Evolutionary conservation across 1,140 invertebrate genomes (phyloP), one percentile per base, ranked within the genome.

Genomic region (Caenorhabditis latens): DNA sequence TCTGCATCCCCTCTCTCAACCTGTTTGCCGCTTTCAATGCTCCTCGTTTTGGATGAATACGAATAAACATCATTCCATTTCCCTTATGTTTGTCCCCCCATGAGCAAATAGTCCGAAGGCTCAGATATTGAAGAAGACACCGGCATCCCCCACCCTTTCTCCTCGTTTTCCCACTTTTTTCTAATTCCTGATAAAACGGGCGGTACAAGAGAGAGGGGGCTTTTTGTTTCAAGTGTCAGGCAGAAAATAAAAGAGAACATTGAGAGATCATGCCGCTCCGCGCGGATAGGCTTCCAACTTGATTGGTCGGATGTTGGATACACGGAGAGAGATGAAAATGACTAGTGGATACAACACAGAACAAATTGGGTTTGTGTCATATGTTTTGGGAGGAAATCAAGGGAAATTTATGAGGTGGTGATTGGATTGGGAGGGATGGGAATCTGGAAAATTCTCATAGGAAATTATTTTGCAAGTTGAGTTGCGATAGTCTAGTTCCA

Each of bases 121-220:
- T 40, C 8, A 65, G 61, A 11, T 53, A 67, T 40, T 40, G 63
- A 67, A 67, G 40, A 67, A 53, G 16, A 53, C 16, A 16, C 50
- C 16, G 13, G 16, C 13, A 53, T 53, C 11, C 16, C 50, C 50
- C 50, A 3, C 50, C 11, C 16, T 53, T 53, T 53, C 21, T 14
- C 11, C 50, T 14, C 13, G 16, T 53, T 14, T 53, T 53, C 50
- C 50, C 50, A 3, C 50, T 14, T 53, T 53, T 53, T 53, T 53
- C 50, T 53, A 16, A 53, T 53, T 61, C n/a, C 58, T 61, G 58
- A 61, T 40, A 67, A 67, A 67, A 67, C 63, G 63, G 63, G 63
- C 63, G 63, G 63, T n/a, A n/a, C n/a, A 61, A 50, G 50, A 16
- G 50, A 53, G 9, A 53, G 16, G 9, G 24, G 32, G 63, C 32